A percentile compares a stretch with the other conserved stretches of the same genome.
Evolutionary conservation across 2,113 vertebrate species (phyloP).

Genomic region (Steatornis caripensis): DNA sequence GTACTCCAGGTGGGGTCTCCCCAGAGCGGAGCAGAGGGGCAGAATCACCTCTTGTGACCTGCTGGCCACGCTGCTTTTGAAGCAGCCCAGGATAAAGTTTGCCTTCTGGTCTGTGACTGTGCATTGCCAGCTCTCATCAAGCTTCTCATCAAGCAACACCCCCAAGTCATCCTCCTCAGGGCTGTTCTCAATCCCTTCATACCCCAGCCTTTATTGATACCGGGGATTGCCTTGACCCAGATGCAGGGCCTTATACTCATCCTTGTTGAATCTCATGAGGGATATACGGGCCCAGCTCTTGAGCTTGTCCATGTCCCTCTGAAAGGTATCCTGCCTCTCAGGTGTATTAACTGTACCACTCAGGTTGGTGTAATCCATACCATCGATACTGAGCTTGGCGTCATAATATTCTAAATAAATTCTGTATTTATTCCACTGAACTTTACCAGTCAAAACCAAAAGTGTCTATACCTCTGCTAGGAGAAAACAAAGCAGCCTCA

Average conservation of each 20-base stretch:
- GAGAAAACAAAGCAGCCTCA: not conserved
- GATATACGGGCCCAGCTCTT: not conserved
- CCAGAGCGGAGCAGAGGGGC: too few species aligned
- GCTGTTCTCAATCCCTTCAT: too few species aligned
- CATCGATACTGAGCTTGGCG: not conserved
- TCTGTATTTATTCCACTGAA: not conserved
- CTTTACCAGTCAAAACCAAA: not conserved
- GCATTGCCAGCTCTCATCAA: too few species aligned
- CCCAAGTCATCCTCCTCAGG: too few species aligned
- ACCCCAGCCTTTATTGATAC: too few species aligned
- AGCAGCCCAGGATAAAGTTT: too few species aligned
- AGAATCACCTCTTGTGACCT: too few species aligned
- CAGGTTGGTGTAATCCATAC: not conserved
- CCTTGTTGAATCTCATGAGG: not conserved
- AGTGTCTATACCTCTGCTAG: not conserved
- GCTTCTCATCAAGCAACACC: too few species aligned
- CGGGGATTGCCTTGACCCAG: not conserved
- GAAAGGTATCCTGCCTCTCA: not conserved
- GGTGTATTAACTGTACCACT: fast-evolving
- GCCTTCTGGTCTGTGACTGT: too few species aligned
- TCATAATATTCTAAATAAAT: not conserved
- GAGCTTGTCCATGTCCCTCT: not conserved
- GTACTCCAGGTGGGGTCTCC: too few species aligned
- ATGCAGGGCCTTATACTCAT: not conserved
- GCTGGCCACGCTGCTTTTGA: too few species aligned